phyloP scores from a whole-genome alignment of 1,140 invertebrate genomes.

The Ruditapes philippinarum region DNA sequence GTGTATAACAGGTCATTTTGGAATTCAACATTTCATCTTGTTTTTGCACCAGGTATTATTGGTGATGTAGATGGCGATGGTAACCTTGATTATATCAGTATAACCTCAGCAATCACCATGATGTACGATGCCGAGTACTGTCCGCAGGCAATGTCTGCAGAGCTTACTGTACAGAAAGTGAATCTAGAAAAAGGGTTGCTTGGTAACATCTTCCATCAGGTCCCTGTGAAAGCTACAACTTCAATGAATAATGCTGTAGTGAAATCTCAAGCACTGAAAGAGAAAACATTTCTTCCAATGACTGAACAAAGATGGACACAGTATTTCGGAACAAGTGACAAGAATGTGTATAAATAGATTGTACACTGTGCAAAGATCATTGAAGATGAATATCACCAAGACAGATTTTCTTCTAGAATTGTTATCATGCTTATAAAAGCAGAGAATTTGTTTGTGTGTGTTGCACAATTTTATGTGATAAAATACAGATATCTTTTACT shows the following conservation, averaged over 20 bases:
- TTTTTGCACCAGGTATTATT: too few relatives aligned
- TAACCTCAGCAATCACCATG: background rate
- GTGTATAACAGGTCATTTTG: too few relatives aligned
- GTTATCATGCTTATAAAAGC: too few relatives aligned
- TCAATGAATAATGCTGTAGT: background rate
- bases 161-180: constrained; percentile 7
- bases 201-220: background rate
- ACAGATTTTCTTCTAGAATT: too few relatives aligned
- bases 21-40: too few relatives aligned
- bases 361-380: too few relatives aligned
- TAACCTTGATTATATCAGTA: constrained; percentile 23
- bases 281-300: constrained; percentile 24
- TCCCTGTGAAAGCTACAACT: constrained; percentile 14
- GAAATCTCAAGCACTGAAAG: background rate
- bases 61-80: constrained; percentile 49
- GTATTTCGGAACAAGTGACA: constrained; percentile 20
- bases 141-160: background rate
- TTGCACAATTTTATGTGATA: too few relatives aligned
- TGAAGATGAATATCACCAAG: too few relatives aligned
- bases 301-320: constrained; percentile 9
- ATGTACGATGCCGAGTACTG: background rate
- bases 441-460: too few relatives aligned
- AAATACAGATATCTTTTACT: too few relatives aligned
- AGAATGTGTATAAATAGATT: background rate
- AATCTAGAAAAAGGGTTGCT: constrained; percentile 10